Evolutionary conservation across 2,797 vertebrate species (phyloP).

Genomic region (Ateles fusciceps): DNA sequence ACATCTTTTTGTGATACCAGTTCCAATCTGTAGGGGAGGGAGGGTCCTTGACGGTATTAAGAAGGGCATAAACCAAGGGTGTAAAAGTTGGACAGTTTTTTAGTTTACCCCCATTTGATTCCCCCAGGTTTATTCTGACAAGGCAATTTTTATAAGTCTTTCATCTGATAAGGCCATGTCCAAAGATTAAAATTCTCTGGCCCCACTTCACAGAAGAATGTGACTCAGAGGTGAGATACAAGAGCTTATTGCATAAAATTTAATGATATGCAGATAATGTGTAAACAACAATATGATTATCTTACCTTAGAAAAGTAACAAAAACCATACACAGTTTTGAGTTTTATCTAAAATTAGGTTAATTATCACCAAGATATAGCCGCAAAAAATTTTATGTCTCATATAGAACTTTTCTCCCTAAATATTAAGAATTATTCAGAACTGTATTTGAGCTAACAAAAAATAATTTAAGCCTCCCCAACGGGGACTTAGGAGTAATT

Average conservation of each 20-base stretch:
- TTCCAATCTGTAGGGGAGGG: neutral
- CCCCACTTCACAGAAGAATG: neutral
- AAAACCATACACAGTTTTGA: neutral
- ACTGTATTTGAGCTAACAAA: conserved; percentile 3
- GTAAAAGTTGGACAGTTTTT: neutral
- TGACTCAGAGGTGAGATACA: neutral
- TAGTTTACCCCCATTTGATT: neutral
- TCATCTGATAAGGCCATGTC: neutral
- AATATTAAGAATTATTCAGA: neutral
- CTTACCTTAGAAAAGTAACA: neutral
- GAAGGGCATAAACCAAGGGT: neutral
- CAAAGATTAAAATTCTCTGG: neutral
- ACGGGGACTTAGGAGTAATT: neutral
- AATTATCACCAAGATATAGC: neutral
- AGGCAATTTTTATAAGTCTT: neutral
- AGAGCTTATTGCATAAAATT: neutral
- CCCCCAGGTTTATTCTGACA: neutral
- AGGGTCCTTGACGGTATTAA: neutral
- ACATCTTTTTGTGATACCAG: neutral
- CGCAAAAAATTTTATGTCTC: conserved; percentile 19
- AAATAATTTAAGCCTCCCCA: neutral
- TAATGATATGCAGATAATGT: neutral
- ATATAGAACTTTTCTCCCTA: neutral
- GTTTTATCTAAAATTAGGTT: neutral
- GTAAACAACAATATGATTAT: neutral